A percentile compares a stretch with the other conserved stretches of the same genome.
Evolutionary conservation across 2,797 vertebrate genomes (phyloP).

Genomic region (Myotis daubentonii): DNA sequence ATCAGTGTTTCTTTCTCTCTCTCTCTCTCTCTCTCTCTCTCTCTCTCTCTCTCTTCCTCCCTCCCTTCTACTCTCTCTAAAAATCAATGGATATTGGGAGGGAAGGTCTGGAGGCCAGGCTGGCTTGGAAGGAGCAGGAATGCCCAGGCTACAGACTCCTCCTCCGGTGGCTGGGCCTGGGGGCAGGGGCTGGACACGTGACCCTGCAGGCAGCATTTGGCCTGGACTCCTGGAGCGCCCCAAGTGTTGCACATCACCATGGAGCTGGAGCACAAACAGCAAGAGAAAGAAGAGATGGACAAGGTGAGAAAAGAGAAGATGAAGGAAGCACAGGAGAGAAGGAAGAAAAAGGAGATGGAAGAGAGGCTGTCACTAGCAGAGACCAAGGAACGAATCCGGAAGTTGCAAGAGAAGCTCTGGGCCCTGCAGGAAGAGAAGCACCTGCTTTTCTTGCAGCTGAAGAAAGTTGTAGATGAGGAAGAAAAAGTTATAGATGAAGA

Average conservation of each 20-base stretch:
- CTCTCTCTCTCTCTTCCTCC: too few species aligned
- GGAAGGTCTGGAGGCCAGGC: neutral
- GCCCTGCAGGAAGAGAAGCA: conserved; percentile 94
- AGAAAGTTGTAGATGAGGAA: conserved; percentile 95
- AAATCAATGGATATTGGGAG: neutral
- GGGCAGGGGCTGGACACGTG: conserved; percentile 13
- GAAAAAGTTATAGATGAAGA: conserved; percentile 87
- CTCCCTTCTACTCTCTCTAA: too few species aligned
- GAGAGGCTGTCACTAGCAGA: conserved; percentile 95
- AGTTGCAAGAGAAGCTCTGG: conserved; percentile 92
- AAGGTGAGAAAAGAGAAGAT: conserved; percentile 98
- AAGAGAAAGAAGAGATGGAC: conserved; percentile 96
- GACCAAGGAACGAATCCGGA: conserved; percentile 94
- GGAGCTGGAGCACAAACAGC: conserved; percentile 93
- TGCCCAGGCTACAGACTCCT: neutral
- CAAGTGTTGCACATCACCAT: conserved; percentile 95
- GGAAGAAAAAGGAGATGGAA: conserved; percentile 94
- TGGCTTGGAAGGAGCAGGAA: neutral
- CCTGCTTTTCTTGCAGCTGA: conserved; percentile 94
- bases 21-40: too few species aligned
- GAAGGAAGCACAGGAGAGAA: conserved; percentile 91
- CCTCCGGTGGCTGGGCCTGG: too few species aligned
- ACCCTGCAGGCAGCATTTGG: conserved; percentile 85
- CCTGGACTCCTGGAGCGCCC: conserved; percentile 94
- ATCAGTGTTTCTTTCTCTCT: too few species aligned